A percentile compares a stretch with the other conserved stretches of the same genome.
Conservation (phyloP, 2,888 invertebrate genomes). For the Diplolepis rosae region DNA sequence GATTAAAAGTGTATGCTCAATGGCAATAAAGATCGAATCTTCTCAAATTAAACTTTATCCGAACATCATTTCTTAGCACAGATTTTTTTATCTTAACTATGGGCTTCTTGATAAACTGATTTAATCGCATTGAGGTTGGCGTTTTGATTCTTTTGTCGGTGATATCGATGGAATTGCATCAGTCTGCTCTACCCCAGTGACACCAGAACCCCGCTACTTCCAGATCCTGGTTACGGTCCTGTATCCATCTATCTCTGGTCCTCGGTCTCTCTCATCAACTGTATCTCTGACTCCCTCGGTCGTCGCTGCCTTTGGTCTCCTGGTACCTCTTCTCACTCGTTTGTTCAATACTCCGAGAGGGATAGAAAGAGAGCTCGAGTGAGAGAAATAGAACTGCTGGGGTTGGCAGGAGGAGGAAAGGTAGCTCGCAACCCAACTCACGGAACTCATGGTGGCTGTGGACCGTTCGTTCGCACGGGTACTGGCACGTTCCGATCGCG, state of each 20-base stretch:
- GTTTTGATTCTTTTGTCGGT: slow-evolving; percentile 11
- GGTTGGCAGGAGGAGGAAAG: slow-evolving; percentile 12
- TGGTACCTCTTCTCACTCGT: slow-evolving; percentile 63
- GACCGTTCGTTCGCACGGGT: slow-evolving; percentile 20
- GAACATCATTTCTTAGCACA: not conserved
- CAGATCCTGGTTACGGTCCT: slow-evolving; percentile 31
- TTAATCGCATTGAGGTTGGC: not conserved
- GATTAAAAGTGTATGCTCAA: too few species aligned
- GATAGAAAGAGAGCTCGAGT: slow-evolving; percentile 49
- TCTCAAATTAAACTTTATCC: too few species aligned
- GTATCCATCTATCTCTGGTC: slow-evolving; percentile 44
- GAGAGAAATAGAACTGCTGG: slow-evolving; percentile 17
- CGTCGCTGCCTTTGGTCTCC: slow-evolving; percentile 58
- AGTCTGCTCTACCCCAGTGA: slow-evolving; percentile 15
- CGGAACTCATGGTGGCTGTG: slow-evolving; percentile 29
- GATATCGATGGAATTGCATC: slow-evolving; percentile 26
- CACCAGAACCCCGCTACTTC: slow-evolving; percentile 20
- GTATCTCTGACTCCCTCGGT: slow-evolving; percentile 49
- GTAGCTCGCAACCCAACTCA: slow-evolving; percentile 30
- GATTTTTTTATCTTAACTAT: not conserved
- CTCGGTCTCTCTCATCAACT: slow-evolving; percentile 43
- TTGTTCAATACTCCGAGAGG: slow-evolving; percentile 69
- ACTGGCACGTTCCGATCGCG: slow-evolving; percentile 22
- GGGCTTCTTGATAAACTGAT: slow-evolving; percentile 4
- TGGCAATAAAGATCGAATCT: too few species aligned